Evolutionary conservation across 2,888 invertebrate genomes (phyloP).

Genomic region (Papilio elwesi): DNA sequence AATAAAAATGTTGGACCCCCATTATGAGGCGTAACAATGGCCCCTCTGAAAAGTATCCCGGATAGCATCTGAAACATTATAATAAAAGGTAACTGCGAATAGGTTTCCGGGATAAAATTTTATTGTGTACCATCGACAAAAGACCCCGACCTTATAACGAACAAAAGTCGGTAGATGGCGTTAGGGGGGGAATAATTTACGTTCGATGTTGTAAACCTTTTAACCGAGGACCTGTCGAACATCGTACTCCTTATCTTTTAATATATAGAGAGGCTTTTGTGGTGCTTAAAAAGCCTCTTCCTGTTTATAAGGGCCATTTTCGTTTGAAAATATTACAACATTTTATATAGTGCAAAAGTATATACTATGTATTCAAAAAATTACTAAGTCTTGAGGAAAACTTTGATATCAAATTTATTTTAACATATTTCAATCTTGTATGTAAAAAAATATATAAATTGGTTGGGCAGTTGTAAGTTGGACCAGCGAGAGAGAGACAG

Average conservation of each 20-base stretch:
- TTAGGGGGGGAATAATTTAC: slow-evolving; percentile 46
- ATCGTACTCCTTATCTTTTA: slow-evolving; percentile 36
- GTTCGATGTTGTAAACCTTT: slow-evolving; percentile 41
- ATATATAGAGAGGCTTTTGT: slow-evolving; percentile 29
- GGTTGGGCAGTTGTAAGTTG: too few species aligned
- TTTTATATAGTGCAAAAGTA: neutral
- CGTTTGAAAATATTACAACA: slow-evolving; percentile 5
- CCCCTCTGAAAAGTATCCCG: slow-evolving; percentile 72
- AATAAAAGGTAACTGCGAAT: slow-evolving; percentile 82
- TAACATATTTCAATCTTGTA: too few species aligned
- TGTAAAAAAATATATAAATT: too few species aligned
- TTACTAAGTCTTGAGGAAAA: neutral
- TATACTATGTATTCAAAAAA: neutral
- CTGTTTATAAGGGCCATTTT: slow-evolving; percentile 10
- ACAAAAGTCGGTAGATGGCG: slow-evolving; percentile 50
- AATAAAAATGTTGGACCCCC: slow-evolving; percentile 77
- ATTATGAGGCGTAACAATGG: slow-evolving; percentile 75
- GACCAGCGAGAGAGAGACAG: too few species aligned
- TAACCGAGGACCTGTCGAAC: slow-evolving; percentile 35
- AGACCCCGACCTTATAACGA: slow-evolving; percentile 51
- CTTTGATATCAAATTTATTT: too few species aligned
- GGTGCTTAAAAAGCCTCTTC: slow-evolving; percentile 6
- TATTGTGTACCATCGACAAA: slow-evolving; percentile 79
- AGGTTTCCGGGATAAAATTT: slow-evolving; percentile 81
- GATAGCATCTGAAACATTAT: slow-evolving; percentile 79